These are phyloP conservation scores for Acrossocheilus wenchowensis DNA, from an alignment of 2,797 vertebrate genomes.

Conservation along the genomic window DNA sequence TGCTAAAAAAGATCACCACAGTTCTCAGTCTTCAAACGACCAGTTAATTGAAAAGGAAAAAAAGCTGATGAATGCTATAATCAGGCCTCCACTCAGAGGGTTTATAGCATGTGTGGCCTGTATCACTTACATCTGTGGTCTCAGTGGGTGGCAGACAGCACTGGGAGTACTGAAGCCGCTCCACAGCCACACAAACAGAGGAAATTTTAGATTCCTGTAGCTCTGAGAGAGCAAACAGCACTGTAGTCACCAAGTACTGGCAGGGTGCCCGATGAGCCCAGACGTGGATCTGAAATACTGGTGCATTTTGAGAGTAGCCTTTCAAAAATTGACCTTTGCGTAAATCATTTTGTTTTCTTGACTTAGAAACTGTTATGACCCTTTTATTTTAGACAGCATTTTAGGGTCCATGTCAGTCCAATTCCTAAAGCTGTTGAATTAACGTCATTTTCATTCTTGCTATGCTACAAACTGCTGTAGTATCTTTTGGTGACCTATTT, in stretches of 20 bases:
- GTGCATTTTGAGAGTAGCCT: neutral
- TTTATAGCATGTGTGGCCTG: constrained; percentile 28
- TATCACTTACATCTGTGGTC: constrained; percentile 51
- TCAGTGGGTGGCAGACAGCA: constrained; percentile 57
- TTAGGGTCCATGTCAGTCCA: neutral
- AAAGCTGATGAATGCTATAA: constrained; percentile 55
- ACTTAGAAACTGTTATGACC: neutral
- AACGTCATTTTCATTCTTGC: neutral
- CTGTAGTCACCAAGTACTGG: constrained; percentile 57
- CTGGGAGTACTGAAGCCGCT: constrained; percentile 52
- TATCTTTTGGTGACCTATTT: constrained; percentile 1
- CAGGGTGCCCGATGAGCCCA: neutral
- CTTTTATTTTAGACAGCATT: neutral
- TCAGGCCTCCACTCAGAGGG: constrained; percentile 61
- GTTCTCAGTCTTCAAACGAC: constrained; percentile 15
- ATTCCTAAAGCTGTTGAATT: neutral
- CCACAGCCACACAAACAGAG: constrained; percentile 3
- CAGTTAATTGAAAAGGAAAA: constrained; percentile 8
- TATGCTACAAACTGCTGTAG: neutral
- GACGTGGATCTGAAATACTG: neutral
- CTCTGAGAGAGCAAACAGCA: constrained; percentile 74
- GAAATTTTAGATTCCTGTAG: constrained; percentile 78
- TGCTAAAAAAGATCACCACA: neutral
- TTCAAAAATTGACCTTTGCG: neutral
- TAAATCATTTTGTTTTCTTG: neutral